A percentile compares a stretch with the other conserved stretches of the same genome.
These are phyloP conservation scores for Vanessa tameamea DNA, from an alignment of 1,140 invertebrate genomes.

Conservation along the genomic window DNA sequence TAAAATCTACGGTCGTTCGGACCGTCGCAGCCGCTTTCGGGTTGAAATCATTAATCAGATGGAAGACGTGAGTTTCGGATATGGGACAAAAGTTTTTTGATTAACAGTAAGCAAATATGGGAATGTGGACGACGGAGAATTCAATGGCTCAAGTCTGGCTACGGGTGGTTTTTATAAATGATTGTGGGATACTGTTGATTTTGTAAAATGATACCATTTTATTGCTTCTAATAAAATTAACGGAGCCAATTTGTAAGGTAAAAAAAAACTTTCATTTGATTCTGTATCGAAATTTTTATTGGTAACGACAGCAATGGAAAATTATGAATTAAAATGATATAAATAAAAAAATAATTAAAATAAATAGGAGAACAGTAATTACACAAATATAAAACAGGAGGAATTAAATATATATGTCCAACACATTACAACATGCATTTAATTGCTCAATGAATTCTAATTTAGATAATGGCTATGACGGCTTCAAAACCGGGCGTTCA, in stretches of 20 bases:
- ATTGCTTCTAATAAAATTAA: not conserved
- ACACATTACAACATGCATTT: no score
- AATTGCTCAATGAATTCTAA: no score
- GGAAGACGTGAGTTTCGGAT: conserved; percentile 47
- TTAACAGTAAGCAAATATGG: conserved; percentile 67
- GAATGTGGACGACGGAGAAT: conserved; percentile 38
- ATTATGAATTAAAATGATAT: no score
- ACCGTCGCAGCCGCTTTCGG: conserved; percentile 50
- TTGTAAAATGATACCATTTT: conserved; percentile 19
- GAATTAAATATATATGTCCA: no score
- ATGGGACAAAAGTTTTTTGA: conserved; percentile 66
- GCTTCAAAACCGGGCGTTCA: no score
- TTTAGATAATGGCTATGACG: no score
- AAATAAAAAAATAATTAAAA: no score
- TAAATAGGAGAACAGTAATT: no score
- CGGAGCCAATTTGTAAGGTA: not conserved
- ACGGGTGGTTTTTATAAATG: conserved; percentile 28
- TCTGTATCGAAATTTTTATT: no score
- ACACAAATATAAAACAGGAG: no score
- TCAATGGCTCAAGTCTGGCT: conserved; percentile 23
- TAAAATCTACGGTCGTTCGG: conserved; percentile 50
- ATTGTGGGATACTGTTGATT: conserved; percentile 28
- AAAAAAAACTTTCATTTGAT: no score
- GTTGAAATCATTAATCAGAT: conserved; percentile 70
- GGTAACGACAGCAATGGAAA: no score